These are phyloP conservation scores for Trypoxylus dichotomus DNA, from an alignment of 1,140 invertebrate species.

Conservation along the genomic window DNA sequence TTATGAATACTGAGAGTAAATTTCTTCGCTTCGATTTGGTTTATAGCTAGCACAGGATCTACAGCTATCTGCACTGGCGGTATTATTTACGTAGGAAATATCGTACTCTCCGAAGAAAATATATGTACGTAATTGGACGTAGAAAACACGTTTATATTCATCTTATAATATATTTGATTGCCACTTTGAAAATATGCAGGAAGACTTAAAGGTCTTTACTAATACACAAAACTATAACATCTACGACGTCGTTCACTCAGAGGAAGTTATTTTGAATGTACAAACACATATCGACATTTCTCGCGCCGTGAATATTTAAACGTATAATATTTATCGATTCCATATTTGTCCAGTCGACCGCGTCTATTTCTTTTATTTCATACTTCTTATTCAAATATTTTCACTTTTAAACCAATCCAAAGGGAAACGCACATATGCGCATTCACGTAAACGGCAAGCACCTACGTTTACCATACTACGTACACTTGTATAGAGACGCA, in stretches of 20 bases:
- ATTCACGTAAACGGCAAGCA: neutral
- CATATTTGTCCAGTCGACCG: neutral
- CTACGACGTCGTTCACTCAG: neutral
- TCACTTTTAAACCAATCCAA: neutral
- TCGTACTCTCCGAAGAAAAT: no score
- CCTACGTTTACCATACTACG: neutral
- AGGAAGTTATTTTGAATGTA: conserved; percentile 5
- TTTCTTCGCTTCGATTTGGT: no score
- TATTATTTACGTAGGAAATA: no score
- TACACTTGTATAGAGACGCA: neutral
- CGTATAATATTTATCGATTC: neutral
- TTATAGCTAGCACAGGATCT: no score
- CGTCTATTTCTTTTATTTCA: neutral
- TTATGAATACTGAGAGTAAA: no score
- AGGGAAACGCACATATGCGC: neutral
- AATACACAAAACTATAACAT: neutral
- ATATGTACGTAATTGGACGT: no score
- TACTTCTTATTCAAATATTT: conserved; percentile 16
- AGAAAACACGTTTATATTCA: no score
- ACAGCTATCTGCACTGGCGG: no score
- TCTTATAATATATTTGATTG: no score
- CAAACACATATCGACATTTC: neutral
- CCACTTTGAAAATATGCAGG: no score
- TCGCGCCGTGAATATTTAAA: neutral
- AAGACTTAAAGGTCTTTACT: no score